phyloP scores from a whole-genome alignment of 2,797 vertebrate genomes.

The Cyprinella venusta region DNA sequence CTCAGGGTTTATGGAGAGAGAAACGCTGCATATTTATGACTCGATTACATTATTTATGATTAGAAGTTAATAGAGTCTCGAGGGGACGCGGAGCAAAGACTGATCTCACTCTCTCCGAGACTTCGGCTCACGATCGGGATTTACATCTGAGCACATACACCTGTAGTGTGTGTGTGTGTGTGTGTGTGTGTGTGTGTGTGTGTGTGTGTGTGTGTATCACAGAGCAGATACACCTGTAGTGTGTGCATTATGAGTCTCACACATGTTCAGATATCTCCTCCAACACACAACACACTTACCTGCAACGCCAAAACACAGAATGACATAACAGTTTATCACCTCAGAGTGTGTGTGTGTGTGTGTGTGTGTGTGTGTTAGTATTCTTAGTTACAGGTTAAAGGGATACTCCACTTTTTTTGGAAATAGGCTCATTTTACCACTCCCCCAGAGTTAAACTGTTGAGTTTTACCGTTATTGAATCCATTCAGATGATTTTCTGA shows the following conservation, averaged over 20 bases:
- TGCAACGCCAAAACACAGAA: not conserved
- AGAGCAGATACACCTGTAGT: too few species aligned
- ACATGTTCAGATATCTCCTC: not conserved
- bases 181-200: too few species aligned
- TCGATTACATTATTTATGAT: not conserved
- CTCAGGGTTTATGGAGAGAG: not conserved
- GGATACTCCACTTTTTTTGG: too few species aligned
- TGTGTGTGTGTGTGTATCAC: too few species aligned
- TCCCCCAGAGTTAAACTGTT: too few species aligned
- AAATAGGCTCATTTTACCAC: too few species aligned
- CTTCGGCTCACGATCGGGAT: too few species aligned
- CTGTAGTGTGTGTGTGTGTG: too few species aligned
- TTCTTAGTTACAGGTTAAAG: too few species aligned
- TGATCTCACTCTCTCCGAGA: not conserved
- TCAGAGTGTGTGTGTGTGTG: not conserved
- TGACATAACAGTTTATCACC: not conserved
- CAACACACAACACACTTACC: not conserved
- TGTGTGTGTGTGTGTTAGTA: too few species aligned
- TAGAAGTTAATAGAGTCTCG: not conserved
- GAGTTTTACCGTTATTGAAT: too few species aligned
- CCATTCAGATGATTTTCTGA: too few species aligned
- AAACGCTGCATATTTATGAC: slow-evolving; percentile 11
- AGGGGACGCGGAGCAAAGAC: not conserved
- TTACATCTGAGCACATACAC: not conserved
- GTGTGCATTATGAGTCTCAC: not conserved